phyloP scores from a whole-genome alignment of 1,140 invertebrate species.

The Lucilia cuprina region DNA sequence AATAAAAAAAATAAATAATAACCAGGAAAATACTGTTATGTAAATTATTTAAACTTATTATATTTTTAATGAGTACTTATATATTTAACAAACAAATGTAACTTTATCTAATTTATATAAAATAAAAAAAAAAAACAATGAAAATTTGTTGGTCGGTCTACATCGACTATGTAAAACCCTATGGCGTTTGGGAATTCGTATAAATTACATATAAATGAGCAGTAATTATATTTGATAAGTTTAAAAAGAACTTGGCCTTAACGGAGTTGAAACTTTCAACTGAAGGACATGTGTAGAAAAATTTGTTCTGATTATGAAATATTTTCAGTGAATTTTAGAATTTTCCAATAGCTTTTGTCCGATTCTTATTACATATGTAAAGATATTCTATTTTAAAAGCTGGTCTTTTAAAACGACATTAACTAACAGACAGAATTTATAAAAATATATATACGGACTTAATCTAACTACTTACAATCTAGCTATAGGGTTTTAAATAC shows the following conservation, averaged over 20 bases:
- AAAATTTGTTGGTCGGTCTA: neutral
- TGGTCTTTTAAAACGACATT: too few relatives aligned
- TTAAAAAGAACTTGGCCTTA: too few relatives aligned
- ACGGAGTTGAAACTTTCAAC: too few relatives aligned
- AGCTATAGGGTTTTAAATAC: neutral
- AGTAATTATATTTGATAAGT: too few relatives aligned
- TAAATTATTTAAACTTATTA: conserved; percentile 60
- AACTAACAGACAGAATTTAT: neutral
- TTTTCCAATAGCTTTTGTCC: too few relatives aligned
- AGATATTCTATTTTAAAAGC: too few relatives aligned
- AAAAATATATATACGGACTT: neutral
- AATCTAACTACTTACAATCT: neutral
- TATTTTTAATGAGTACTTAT: conserved; percentile 42
- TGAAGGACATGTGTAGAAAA: too few relatives aligned
- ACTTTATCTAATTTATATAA: neutral
- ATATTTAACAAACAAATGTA: conserved; percentile 20
- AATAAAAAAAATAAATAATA: conserved; percentile 38
- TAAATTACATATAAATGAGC: too few relatives aligned
- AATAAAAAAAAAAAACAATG: neutral
- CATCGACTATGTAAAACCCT: neutral
- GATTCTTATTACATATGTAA: too few relatives aligned
- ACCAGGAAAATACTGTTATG: conserved; percentile 51
- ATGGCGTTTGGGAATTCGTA: too few relatives aligned
- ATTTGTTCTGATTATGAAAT: too few relatives aligned
- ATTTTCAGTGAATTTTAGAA: too few relatives aligned